Conservation (phyloP, 2,797 vertebrate species). For the Sebastolobus altivelis region DNA sequence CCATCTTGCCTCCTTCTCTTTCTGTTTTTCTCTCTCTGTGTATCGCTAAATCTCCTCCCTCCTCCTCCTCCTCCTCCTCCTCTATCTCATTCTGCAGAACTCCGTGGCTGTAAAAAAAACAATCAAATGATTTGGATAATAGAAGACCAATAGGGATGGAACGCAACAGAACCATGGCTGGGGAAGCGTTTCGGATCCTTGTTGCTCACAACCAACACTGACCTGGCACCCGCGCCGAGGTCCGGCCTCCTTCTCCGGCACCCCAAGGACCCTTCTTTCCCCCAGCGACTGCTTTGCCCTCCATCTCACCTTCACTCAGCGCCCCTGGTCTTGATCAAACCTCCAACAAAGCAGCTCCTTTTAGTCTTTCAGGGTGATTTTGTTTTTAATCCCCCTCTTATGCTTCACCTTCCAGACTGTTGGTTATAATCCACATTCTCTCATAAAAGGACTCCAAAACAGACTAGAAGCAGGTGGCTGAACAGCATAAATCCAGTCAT, state of each 20-base stretch:
- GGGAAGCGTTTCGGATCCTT: constrained; percentile 63
- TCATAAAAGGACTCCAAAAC: constrained; percentile 27
- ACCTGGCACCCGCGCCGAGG: constrained; percentile 45
- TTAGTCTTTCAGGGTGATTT: constrained; percentile 13
- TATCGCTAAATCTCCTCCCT: constrained; percentile 28
- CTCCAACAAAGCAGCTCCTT: constrained; percentile 10
- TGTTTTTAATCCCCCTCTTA: constrained; percentile 27
- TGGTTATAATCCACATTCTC: constrained; percentile 33
- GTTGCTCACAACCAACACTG: constrained; percentile 60
- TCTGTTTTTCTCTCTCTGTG: constrained; percentile 25
- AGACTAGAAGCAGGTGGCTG: constrained; percentile 49
- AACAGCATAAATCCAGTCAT: constrained; percentile 67
- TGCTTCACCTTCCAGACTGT: constrained; percentile 20
- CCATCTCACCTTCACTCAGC: constrained; percentile 18
- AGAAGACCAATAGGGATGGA: constrained; percentile 81
- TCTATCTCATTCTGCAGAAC: constrained; percentile 68
- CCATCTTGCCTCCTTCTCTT: background rate
- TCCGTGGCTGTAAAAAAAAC: constrained; percentile 1
- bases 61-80: constrained; percentile 2
- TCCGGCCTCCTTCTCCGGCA: constrained; percentile 19
- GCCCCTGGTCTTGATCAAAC: constrained; percentile 18
- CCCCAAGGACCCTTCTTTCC: constrained; percentile 28
- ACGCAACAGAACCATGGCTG: constrained; percentile 83
- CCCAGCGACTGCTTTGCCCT: constrained; percentile 17
- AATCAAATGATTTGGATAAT: constrained; percentile 60